Evolutionary conservation across 2,797 vertebrate species (phyloP), one percentile per base, ranked within the genome.

Genomic region (Gobio occitaniae): DNA sequence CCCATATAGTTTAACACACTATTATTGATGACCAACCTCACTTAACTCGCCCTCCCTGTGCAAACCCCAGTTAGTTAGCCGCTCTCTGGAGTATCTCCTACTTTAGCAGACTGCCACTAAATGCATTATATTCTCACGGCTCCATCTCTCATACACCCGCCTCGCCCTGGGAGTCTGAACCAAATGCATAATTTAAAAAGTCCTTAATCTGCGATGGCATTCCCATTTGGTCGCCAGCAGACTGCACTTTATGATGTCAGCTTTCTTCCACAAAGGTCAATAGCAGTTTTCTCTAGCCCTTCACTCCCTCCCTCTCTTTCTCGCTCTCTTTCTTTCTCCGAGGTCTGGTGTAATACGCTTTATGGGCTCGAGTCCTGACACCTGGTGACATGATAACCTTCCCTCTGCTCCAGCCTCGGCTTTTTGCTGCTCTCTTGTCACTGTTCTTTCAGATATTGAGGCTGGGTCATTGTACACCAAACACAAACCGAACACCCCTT

Each of bases 161-260:
- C 87, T 90, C 90, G 90, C 91, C 92, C 89, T 3, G 29, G 93
- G 95, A 94, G 92, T 91, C 91, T 93, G 92, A 95, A 93, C 89
- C 92, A 92, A 92, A 93, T 93, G 91, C 90, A 93, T 92, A 92
- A 93, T 94, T 93, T 94, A 95, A 95, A 95, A 92, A 94, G 92
- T 90, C 92, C 93, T 95, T 94, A 92, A 93, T 95, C 91, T 93
- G 91, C 88, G 90, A 87, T 95, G 92, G 93, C 94, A 93, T 94
- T 95, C 92, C 93, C 93, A 94, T 94, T 94, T 92, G 92, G 91
- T 94, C 87, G 2, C 92, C 93, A 91, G 92, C 91, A 94, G 93
- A 90, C 90, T 95, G 91, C 92, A 93, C 92, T 94, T 94, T 93
- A 94, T 94, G 93, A 95, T 94, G 92, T 93, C 92, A 95, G 93